These are phyloP conservation scores for Clarias fuscus DNA, from an alignment of 2,797 vertebrate species.

Conservation along the genomic window DNA sequence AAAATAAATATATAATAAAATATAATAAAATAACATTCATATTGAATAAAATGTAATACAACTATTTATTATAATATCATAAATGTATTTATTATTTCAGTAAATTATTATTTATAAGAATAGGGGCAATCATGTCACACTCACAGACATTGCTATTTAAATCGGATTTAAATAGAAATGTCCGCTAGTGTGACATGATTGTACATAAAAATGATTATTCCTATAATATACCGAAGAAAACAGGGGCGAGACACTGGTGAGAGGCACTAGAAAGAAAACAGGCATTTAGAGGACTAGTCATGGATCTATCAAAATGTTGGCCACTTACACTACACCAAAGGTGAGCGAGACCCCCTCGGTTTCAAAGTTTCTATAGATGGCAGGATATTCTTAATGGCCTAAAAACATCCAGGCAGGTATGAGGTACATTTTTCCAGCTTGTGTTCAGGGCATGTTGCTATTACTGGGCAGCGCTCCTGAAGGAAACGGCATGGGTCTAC, in stretches of 20 bases:
- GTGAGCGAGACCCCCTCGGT: conserved; percentile 32
- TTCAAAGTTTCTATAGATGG: conserved; percentile 51
- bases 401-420: conserved; percentile 50
- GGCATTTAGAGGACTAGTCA: conserved; percentile 43
- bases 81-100: too few relatives aligned
- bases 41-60: too few relatives aligned
- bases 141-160: too few relatives aligned
- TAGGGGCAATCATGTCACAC: too few relatives aligned
- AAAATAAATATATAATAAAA: too few relatives aligned
- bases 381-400: conserved; percentile 54
- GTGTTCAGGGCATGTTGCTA: conserved; percentile 62
- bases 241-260: neutral
- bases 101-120: too few relatives aligned
- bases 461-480: conserved; percentile 53
- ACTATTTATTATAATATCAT: too few relatives aligned
- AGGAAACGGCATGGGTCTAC: conserved; percentile 56
- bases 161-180: too few relatives aligned
- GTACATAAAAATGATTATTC: too few relatives aligned
- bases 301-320: conserved; percentile 48
- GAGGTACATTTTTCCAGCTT: conserved; percentile 59
- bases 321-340: conserved; percentile 37
- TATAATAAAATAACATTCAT: too few relatives aligned
- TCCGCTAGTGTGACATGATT: too few relatives aligned
- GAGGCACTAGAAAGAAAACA: conserved; percentile 34
- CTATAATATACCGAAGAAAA: neutral